These are phyloP conservation scores for Dicerorhinus sumatrensis DNA, from an alignment of 2,113 vertebrate species.

Conservation along the genomic window DNA sequence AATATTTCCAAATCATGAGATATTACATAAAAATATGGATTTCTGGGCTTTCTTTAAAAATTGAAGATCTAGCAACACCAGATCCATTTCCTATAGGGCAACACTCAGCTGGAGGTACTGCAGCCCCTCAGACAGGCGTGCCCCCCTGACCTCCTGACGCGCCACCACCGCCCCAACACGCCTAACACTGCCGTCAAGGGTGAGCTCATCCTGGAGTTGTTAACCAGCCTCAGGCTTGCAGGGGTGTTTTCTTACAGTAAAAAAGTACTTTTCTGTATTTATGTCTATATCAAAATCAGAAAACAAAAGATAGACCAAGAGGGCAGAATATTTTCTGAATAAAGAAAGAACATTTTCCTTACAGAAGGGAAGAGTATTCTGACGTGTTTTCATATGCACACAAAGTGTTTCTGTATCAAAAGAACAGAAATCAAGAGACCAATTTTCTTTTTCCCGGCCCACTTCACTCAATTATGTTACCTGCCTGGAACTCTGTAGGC, in stretches of 20 bases:
- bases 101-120: not conserved
- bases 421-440: not conserved
- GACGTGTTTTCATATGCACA: not conserved
- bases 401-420: slow-evolving; percentile 22
- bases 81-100: not conserved
- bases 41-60: slow-evolving; percentile 26
- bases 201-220: not conserved
- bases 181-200: not conserved
- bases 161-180: not conserved
- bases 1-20: not conserved
- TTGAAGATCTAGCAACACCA: not conserved
- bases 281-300: not conserved
- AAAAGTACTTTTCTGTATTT: not conserved
- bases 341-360: not conserved
- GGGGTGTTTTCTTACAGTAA: not conserved
- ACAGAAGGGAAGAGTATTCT: not conserved
- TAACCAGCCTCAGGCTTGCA: not conserved
- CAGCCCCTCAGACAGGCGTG: not conserved
- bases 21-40: not conserved
- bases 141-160: not conserved
- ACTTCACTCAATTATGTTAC: slow-evolving; percentile 17
- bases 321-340: not conserved
- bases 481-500: not conserved
- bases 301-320: not conserved
- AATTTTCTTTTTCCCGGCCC: not conserved